phyloP scores from a whole-genome alignment of 2,113 vertebrate genomes.

The Plestiodon gilberti region DNA sequence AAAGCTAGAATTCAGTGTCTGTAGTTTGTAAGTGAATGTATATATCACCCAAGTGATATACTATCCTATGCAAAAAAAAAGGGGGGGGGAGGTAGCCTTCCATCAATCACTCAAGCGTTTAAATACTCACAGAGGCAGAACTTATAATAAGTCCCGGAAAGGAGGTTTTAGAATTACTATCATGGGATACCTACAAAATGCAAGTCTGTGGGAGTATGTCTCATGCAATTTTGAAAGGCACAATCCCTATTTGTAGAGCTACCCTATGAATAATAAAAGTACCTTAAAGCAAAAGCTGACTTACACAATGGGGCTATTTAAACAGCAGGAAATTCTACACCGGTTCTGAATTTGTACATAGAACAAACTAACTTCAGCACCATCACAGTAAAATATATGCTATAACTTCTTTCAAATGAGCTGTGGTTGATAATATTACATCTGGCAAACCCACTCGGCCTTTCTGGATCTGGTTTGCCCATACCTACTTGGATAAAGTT shows the following conservation, averaged over 20 bases:
- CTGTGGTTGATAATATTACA: not conserved
- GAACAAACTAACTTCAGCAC: not conserved
- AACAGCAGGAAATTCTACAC: conserved; percentile 1
- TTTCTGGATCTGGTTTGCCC: not conserved
- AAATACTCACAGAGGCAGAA: conserved; percentile 1
- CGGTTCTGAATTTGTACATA: not conserved
- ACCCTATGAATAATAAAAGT: conserved; percentile 16
- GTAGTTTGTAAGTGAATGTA: not conserved
- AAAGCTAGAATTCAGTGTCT: not conserved
- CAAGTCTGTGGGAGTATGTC: not conserved
- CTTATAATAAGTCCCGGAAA: conserved; percentile 3
- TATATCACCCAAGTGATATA: not conserved
- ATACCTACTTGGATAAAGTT: no score
- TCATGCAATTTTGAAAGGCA: conserved; percentile 10
- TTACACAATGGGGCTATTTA: conserved; percentile 17
- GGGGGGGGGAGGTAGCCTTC: no score
- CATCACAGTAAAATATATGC: not conserved
- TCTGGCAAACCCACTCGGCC: not conserved
- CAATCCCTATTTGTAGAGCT: not conserved
- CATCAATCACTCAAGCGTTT: conserved; percentile 3
- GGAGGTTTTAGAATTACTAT: conserved; percentile 10
- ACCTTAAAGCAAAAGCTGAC: conserved; percentile 15
- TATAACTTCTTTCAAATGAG: not conserved
- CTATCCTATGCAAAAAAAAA: not conserved
- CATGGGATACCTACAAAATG: not conserved